Evolutionary conservation across 2,113 vertebrate species (phyloP).

Genomic region (Daboia siamensis): DNA sequence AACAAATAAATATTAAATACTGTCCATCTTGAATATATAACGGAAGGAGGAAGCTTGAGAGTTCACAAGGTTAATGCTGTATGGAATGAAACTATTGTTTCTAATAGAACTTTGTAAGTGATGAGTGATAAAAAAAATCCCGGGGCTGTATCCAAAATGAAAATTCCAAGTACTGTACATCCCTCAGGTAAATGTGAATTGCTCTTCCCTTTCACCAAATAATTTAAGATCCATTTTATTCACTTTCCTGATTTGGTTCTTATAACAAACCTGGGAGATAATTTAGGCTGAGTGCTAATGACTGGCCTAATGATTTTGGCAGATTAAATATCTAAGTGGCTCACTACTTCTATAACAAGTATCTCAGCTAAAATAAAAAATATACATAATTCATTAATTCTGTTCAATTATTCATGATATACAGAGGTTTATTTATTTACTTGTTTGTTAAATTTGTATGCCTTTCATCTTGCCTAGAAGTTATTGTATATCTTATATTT

Average conservation of each 20-base stretch:
- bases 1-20: too few relatives aligned
- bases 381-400: background rate
- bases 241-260: background rate
- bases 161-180: background rate
- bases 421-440: background rate
- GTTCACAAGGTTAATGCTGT: too few relatives aligned
- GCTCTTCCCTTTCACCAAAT: background rate
- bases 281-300: background rate
- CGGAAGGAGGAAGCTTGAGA: too few relatives aligned
- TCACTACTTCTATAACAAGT: background rate
- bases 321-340: background rate
- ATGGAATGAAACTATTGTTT: background rate
- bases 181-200: background rate
- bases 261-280: background rate
- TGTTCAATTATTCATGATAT: background rate
- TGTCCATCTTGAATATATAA: too few relatives aligned
- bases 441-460: background rate
- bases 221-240: background rate
- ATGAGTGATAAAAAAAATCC: background rate
- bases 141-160: background rate
- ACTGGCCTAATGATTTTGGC: background rate
- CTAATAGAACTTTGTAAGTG: background rate
- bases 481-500: background rate
- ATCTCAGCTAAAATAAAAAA: background rate
- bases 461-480: too few relatives aligned